Evolutionary conservation across 2,888 invertebrate species (phyloP).

Genomic region (Desoria tigrina): DNA sequence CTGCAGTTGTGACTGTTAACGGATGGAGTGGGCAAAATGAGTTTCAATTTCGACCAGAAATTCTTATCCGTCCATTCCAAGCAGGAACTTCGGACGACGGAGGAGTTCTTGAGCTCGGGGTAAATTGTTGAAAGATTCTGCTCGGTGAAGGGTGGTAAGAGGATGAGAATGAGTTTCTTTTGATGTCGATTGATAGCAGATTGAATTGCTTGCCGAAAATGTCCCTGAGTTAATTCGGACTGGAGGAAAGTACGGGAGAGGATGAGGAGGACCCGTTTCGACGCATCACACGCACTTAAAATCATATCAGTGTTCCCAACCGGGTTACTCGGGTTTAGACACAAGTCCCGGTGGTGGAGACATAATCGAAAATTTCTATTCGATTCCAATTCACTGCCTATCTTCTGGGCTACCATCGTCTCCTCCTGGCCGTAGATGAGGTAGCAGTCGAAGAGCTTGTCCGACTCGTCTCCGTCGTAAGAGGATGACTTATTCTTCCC

Average conservation of each 20-base stretch:
- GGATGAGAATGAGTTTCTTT: conserved; percentile 64
- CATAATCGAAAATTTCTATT: conserved; percentile 61
- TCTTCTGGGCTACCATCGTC: conserved; percentile 60
- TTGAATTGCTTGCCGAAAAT: conserved; percentile 83
- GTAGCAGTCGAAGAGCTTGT: conserved; percentile 74
- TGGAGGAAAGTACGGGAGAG: conserved; percentile 84
- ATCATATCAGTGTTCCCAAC: conserved; percentile 59
- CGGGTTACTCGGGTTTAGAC: conserved; percentile 56
- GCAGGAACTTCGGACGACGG: conserved; percentile 24
- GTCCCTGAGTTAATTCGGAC: conserved; percentile 82
- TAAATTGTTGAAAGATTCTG: conserved; percentile 37
- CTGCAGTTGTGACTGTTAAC: neutral
- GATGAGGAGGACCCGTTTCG: conserved; percentile 76
- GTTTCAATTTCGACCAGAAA: conserved; percentile 48
- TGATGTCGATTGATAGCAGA: conserved; percentile 66
- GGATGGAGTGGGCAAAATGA: conserved; percentile 35
- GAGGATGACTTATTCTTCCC: conserved; percentile 67
- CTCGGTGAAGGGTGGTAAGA: conserved; percentile 56
- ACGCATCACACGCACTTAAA: conserved; percentile 58
- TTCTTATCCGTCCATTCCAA: conserved; percentile 46
- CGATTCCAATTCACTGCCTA: conserved; percentile 58
- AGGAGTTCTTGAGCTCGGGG: conserved; percentile 30
- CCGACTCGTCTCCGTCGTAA: conserved; percentile 54
- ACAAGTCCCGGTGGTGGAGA: conserved; percentile 71
- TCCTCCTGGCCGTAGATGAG: conserved; percentile 86